Evolutionary conservation across 1,140 invertebrate species (phyloP).

Genomic region (Orchestia grillus): DNA sequence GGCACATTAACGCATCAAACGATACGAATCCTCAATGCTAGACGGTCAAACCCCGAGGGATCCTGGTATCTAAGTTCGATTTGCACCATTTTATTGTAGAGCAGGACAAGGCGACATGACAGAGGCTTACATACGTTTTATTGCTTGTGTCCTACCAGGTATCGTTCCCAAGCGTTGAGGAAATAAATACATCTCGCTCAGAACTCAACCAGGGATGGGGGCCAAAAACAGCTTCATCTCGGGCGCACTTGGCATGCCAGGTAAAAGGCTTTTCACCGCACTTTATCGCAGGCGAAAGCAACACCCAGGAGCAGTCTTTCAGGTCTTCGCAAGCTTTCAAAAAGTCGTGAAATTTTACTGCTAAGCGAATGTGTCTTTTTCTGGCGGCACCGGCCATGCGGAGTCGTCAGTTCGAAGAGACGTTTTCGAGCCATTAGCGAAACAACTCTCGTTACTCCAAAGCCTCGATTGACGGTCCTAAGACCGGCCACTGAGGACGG

Average conservation of each 20-base stretch:
- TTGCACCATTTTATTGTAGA: too few species aligned
- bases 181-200: not conserved
- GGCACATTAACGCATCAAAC: too few species aligned
- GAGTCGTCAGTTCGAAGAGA: not conserved
- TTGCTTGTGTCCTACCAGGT: too few species aligned
- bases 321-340: not conserved
- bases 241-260: not conserved
- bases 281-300: not conserved
- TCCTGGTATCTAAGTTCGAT: too few species aligned
- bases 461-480: not conserved
- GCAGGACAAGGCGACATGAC: too few species aligned
- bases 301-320: not conserved
- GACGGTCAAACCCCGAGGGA: too few species aligned
- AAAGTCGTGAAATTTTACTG: slow-evolving; percentile 52
- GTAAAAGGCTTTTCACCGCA: not conserved
- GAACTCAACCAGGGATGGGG: not conserved
- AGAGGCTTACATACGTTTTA: too few species aligned
- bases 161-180: too few species aligned
- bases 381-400: not conserved
- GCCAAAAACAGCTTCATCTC: not conserved
- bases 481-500: not conserved
- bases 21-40: too few species aligned
- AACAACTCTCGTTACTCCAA: slow-evolving; percentile 18
- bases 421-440: not conserved
- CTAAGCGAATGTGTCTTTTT: slow-evolving; percentile 14